Conservation (phyloP, 2,797 vertebrate species). For the Synaphobranchus kaupii region DNA sequence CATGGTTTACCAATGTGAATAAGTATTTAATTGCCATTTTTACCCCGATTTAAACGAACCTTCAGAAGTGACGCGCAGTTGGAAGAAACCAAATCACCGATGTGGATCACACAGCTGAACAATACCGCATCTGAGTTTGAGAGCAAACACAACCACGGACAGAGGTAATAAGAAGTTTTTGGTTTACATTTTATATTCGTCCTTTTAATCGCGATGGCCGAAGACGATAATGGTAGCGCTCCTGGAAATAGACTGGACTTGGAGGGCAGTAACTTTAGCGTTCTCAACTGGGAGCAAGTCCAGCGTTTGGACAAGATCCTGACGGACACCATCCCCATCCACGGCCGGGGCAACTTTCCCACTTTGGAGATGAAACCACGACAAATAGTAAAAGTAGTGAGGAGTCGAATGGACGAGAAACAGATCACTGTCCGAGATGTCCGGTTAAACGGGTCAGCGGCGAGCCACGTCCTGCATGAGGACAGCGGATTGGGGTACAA, state of each 20-base stretch:
- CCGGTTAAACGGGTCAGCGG: conserved; percentile 92
- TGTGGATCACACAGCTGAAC: conserved; percentile 35
- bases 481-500: conserved; percentile 96
- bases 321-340: conserved; percentile 95
- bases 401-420: conserved; percentile 89
- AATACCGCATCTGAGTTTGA: conserved; percentile 11
- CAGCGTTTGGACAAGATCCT: conserved; percentile 92
- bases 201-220: conserved; percentile 79
- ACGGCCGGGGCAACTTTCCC: conserved; percentile 97
- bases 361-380: conserved; percentile 94
- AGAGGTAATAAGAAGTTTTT: conserved; percentile 14
- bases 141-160: conserved; percentile 11
- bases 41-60: background rate
- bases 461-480: conserved; percentile 93
- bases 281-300: conserved; percentile 97
- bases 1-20: conserved; percentile 16
- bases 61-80: conserved; percentile 3
- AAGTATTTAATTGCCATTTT: conserved; percentile 13
- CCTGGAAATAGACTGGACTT: conserved; percentile 54
- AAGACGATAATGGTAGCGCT: conserved; percentile 74
- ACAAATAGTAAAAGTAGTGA: conserved; percentile 94
- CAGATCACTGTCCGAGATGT: conserved; percentile 89
- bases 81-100: background rate
- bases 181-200: conserved; percentile 16
- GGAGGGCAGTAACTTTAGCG: conserved; percentile 79